A percentile compares a stretch with the other conserved stretches of the same genome.
Conservation (phyloP, 2,888 invertebrate genomes). For the Conus canariensis region DNA sequence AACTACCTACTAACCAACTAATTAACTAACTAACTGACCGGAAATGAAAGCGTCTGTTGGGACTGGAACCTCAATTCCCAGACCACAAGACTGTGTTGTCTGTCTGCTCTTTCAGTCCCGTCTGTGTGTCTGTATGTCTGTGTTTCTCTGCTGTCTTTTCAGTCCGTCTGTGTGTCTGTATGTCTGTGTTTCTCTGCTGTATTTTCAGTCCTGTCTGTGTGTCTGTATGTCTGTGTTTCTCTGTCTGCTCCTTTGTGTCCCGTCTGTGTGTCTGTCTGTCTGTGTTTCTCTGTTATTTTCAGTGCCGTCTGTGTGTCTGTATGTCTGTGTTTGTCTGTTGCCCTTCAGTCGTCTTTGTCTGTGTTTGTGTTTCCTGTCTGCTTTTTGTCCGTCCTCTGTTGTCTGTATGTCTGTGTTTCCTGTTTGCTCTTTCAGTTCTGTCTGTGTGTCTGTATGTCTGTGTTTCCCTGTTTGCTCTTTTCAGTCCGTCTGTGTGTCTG, state of each 20-base stretch:
- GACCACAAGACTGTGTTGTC: too few relatives aligned
- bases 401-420: neutral
- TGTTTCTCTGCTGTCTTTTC: neutral
- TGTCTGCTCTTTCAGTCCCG: too few relatives aligned
- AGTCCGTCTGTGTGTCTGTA: neutral
- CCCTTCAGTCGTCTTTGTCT: neutral
- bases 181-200: neutral
- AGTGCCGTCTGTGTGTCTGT: too few relatives aligned
- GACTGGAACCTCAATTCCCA: too few relatives aligned
- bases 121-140: too few relatives aligned
- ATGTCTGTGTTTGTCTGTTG: too few relatives aligned
- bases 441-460: neutral
- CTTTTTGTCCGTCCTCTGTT: neutral
- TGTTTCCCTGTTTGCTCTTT: neutral
- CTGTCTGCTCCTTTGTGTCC: neutral
- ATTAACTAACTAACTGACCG: too few relatives aligned
- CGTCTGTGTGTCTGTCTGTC: neutral
- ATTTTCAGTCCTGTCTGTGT: neutral
- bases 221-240: neutral
- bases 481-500: neutral
- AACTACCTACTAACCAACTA: too few relatives aligned
- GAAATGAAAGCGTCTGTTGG: too few relatives aligned
- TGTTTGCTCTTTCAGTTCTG: neutral
- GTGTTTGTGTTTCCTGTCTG: neutral
- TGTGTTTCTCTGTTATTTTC: too few relatives aligned